Conservation (phyloP, 2,113 vertebrate species). For the Gopherus flavomarginatus region DNA sequence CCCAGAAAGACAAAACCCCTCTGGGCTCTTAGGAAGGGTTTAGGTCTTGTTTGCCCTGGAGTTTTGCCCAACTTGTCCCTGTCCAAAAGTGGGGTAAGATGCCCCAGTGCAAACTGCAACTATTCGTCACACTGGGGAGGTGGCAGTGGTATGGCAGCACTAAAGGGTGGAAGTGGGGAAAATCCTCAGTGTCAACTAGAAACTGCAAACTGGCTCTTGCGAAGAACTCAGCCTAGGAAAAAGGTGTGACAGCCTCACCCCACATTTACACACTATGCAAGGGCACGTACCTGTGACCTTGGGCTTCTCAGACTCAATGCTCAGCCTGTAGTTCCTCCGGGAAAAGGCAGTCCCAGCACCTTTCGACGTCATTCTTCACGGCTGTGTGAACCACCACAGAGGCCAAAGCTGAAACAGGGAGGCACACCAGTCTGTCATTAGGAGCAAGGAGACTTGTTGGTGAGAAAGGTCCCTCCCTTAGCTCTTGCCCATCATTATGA, state of each 20-base stretch:
- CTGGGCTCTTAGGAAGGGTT: neutral
- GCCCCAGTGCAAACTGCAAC: neutral
- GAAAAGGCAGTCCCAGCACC: conserved; percentile 86
- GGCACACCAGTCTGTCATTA: neutral
- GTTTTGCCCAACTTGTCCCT: neutral
- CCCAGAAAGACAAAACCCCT: neutral
- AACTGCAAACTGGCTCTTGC: rapidly evolving
- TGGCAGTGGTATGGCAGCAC: neutral
- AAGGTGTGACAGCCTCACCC: neutral
- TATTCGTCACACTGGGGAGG: neutral
- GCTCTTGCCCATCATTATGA: neutral
- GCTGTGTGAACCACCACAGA: conserved; percentile 49
- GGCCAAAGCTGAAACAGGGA: neutral
- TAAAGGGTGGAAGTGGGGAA: neutral
- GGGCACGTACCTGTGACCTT: conserved; percentile 85
- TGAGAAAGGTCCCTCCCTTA: neutral
- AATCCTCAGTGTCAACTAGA: neutral
- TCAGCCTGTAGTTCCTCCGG: conserved; percentile 89
- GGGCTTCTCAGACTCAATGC: conserved; percentile 89
- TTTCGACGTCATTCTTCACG: conserved; percentile 90
- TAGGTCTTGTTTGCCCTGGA: neutral
- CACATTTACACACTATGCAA: neutral
- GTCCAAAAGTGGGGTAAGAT: neutral
- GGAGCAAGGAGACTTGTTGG: neutral
- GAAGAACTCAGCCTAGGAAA: neutral